Evolutionary conservation across 2,113 vertebrate species (phyloP), one percentile per base, ranked within the genome.

Genomic region (Myrmecophaga tridactyla): DNA sequence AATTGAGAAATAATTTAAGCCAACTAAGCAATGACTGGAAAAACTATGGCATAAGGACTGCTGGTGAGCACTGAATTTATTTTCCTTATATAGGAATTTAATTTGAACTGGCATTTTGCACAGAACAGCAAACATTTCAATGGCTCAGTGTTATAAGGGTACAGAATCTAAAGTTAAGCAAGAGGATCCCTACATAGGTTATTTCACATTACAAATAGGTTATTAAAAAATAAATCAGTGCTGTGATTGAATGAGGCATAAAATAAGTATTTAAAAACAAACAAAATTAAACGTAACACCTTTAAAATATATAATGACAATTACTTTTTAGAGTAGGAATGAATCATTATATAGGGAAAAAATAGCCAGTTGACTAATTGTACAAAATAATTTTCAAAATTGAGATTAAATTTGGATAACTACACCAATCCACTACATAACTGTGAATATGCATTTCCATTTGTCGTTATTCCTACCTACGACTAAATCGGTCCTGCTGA

Each of bases 231-330:
- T n/a, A 73, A 77, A 77, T 43, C 17, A 89, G 10, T 85, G 62
- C 56, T 88, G 1, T 43, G 62, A 36, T 90, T 48, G 81, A 90
- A 56, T 60, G 34, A 95, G 67, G 31, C 67, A 84, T 80, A 90
- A 84, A 88, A 72, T 25, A 89, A 75, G 7, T n/a, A 89, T 88
- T 82, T 87, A 83, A n/a, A n/a, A n/a, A 31, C 65, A 85, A 92
- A 53, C n/a, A 73, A 84, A 88, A 81, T 89, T 76, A 93, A 96
- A 73, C 51, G 31, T 94, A 86, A 43, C 63, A 43, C 63, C 67
- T 93, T 93, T 77, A 95, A 89, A 97, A 98, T 97, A 96, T 96
- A 97, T 95, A 96, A 86, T 94, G 95, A 81, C 34, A 70, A 8
- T 69, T 73, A 95, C 77, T 96, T 83, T 95, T 69, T 97, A 78